Evolutionary conservation across 2,797 vertebrate species (phyloP).

Genomic region (Discoglossus pictus): DNA sequence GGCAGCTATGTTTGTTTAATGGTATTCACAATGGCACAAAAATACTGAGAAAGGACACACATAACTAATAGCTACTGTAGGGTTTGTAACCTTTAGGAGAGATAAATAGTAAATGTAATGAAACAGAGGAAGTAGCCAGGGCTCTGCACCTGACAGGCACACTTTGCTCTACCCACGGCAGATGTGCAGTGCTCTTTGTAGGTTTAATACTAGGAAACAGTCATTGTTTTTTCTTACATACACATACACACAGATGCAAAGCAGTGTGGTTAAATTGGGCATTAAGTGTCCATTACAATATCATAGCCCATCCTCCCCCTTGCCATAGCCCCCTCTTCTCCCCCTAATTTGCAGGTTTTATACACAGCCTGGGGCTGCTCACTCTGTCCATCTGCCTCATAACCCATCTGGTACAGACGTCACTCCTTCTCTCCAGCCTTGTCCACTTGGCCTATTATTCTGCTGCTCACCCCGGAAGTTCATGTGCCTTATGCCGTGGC

Average conservation of each 20-base stretch:
- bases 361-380: slow-evolving; percentile 17
- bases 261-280: slow-evolving; percentile 15
- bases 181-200: not conserved
- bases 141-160: too few relatives aligned
- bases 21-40: too few relatives aligned
- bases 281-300: slow-evolving; percentile 19
- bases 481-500: slow-evolving; percentile 2
- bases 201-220: too few relatives aligned
- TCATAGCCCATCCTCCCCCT: not conserved
- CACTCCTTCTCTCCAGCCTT: not conserved
- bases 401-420: slow-evolving; percentile 22
- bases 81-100: too few relatives aligned
- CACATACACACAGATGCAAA: too few relatives aligned
- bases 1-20: too few relatives aligned
- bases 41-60: too few relatives aligned
- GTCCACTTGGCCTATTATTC: not conserved
- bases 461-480: not conserved
- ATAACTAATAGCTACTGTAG: too few relatives aligned
- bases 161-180: not conserved
- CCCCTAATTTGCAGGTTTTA: slow-evolving; percentile 24
- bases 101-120: too few relatives aligned
- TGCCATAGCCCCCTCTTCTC: slow-evolving; percentile 6
- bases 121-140: not conserved
- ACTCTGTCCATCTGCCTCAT: slow-evolving; percentile 26
- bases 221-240: too few relatives aligned